Base-by-base conservation (phyloP, 2,113 vertebrate genomes). In the Ceuthmochares aereus region DNA sequence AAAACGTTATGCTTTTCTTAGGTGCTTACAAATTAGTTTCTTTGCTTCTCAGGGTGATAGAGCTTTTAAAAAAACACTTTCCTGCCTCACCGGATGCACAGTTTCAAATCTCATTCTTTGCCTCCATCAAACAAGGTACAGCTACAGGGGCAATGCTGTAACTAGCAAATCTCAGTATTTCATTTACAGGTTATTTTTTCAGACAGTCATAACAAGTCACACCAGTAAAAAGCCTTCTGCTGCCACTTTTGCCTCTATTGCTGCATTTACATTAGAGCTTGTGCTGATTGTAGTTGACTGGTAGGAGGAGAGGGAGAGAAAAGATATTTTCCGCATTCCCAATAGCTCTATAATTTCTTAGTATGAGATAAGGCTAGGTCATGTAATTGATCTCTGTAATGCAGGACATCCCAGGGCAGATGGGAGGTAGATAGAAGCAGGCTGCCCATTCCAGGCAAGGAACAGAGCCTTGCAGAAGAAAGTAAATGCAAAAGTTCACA, bases 171-270 rank as follows among this genome's bases (percentile, higher is more conserved):
- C 19, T 67, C 75, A 69, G 34, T 42, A 80, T 7, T 45, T 37
- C 37, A 52, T 69, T 49, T 67, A 23, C 58, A 86, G 37, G 36
- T 77, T 77, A 32, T 94, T 88, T 93, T 77, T 59, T 78, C 63
- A 58, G 80, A 34, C 4, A 63, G 21, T 40, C 85, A 63, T 63
- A 78, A 82, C n/a, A 72, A 86, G 26, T 29, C 78, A 74, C 30
- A 43, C 34, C 59, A 90, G 72, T 37, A 84, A 83, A 94, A 82
- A 59, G n/a, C 16, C 54, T 87, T 54, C 63, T 52, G 20, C 36
- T 85, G 91, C 84, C 77, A 32, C 67, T 72, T 95, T 94, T 87
- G 54, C 79, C 76, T 89, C 72, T 93, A 74, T 72, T 34, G 25
- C 19, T 84, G 72, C 60, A 25, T 84, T 94, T 95, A 62, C 29